Conservation (phyloP, 2,113 vertebrate genomes). For the Scartelaos histophorus region DNA sequence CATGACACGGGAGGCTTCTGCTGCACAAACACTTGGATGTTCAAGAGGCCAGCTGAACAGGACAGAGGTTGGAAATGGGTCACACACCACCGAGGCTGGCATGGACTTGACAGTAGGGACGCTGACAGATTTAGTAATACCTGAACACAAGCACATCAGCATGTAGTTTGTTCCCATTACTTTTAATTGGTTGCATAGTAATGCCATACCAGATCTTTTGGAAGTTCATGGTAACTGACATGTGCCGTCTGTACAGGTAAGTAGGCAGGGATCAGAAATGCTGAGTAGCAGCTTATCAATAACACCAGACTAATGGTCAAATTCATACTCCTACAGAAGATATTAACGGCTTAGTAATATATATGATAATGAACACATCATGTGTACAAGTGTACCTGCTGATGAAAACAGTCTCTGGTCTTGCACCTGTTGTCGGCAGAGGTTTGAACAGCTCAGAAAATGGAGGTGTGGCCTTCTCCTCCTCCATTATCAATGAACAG, state of each 20-base stretch:
- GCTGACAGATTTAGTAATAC: constrained; percentile 67
- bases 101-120: constrained; percentile 60
- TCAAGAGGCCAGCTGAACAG: constrained; percentile 48
- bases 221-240: constrained; percentile 31
- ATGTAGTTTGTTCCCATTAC: neutral
- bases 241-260: constrained; percentile 31
- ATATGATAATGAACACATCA: neutral
- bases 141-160: constrained; percentile 39
- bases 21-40: constrained; percentile 74
- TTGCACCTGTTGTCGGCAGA: constrained; percentile 7
- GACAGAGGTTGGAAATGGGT: constrained; percentile 54
- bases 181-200: neutral
- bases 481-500: constrained; percentile 53
- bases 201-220: constrained; percentile 58
- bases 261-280: constrained; percentile 75
- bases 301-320: constrained; percentile 66
- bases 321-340: constrained; percentile 64
- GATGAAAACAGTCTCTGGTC: constrained; percentile 58
- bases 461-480: constrained; percentile 8
- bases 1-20: constrained; percentile 24
- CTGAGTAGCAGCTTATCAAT: constrained; percentile 70
- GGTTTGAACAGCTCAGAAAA: constrained; percentile 25
- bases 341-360: neutral
- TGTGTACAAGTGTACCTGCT: constrained; percentile 58
- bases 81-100: constrained; percentile 59